phyloP scores from a whole-genome alignment of 2,113 vertebrate species.

The Chrysochloris asiatica region DNA sequence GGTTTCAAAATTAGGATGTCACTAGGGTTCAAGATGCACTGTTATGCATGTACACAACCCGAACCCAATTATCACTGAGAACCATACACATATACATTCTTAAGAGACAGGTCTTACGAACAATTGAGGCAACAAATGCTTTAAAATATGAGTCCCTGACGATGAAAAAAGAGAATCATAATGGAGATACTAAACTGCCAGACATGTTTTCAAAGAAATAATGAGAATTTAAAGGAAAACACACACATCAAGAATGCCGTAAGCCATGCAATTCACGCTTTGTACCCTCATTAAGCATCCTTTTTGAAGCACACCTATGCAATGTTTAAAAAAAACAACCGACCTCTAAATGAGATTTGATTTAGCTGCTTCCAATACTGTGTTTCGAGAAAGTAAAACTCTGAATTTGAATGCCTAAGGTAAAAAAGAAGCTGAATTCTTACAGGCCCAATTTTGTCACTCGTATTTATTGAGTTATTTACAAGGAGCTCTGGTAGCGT shows the following conservation, averaged over 20 bases:
- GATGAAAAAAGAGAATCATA: background rate
- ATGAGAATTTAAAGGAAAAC: conserved; percentile 36
- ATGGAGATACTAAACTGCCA: background rate
- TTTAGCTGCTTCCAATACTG: background rate
- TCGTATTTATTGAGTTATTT: background rate
- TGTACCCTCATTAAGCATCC: too few relatives aligned
- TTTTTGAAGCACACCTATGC: background rate
- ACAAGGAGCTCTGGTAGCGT: too few relatives aligned
- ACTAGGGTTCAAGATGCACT: background rate
- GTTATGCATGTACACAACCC: background rate
- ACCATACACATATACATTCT: background rate
- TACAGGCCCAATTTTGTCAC: background rate
- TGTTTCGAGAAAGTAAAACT: background rate
- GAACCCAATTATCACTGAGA: background rate
- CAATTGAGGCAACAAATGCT: background rate
- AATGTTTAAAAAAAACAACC: background rate
- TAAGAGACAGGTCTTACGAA: background rate
- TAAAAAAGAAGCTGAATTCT: background rate
- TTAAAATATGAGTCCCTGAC: conserved; percentile 9
- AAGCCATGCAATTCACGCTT: too few relatives aligned
- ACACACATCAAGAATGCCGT: background rate
- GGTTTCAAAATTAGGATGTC: background rate
- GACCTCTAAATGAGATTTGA: background rate
- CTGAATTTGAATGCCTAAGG: background rate
- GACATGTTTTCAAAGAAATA: conserved; percentile 24